A percentile compares a stretch with the other conserved stretches of the same genome.
Evolutionary conservation across 2,797 vertebrate genomes (phyloP).

Genomic region (Hephaestus fuliginosus): DNA sequence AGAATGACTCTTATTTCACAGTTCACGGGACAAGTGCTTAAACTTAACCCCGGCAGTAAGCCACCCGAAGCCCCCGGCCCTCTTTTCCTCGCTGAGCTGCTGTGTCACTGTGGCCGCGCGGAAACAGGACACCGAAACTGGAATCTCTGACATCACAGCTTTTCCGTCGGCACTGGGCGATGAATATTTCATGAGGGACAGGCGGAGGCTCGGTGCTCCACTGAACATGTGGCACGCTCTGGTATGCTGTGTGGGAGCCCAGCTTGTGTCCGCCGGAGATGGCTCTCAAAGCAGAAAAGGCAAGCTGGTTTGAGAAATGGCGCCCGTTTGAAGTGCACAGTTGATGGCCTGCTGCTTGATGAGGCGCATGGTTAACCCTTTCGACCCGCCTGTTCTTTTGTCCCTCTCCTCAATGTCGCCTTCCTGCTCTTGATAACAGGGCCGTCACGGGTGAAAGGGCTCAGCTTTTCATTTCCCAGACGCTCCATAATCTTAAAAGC

Average conservation of each 20-base stretch:
- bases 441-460: constrained; percentile 10
- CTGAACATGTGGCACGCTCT: constrained; percentile 74
- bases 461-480: constrained; percentile 43
- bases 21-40: constrained; percentile 47
- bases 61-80: constrained; percentile 42
- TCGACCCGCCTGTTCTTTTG: constrained; percentile 14
- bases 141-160: constrained; percentile 84
- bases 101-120: constrained; percentile 61
- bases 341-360: constrained; percentile 25
- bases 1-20: constrained; percentile 54
- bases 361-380: constrained; percentile 59
- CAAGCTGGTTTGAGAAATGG: constrained; percentile 46
- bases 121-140: constrained; percentile 72
- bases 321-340: constrained; percentile 32
- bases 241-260: constrained; percentile 47
- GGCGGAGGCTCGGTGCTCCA: constrained; percentile 66
- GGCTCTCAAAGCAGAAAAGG: constrained; percentile 38
- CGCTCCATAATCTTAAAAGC: constrained; percentile 2
- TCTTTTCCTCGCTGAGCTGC: constrained; percentile 45
- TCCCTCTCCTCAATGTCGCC: constrained; percentile 31
- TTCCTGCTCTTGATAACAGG: constrained; percentile 49
- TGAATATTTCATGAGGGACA: constrained; percentile 83
- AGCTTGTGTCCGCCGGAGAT: constrained; percentile 47
- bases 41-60: constrained; percentile 43
- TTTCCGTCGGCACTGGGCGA: constrained; percentile 68